Conservation (phyloP, 1,140 invertebrate genomes). For the Maniola jurtina region DNA sequence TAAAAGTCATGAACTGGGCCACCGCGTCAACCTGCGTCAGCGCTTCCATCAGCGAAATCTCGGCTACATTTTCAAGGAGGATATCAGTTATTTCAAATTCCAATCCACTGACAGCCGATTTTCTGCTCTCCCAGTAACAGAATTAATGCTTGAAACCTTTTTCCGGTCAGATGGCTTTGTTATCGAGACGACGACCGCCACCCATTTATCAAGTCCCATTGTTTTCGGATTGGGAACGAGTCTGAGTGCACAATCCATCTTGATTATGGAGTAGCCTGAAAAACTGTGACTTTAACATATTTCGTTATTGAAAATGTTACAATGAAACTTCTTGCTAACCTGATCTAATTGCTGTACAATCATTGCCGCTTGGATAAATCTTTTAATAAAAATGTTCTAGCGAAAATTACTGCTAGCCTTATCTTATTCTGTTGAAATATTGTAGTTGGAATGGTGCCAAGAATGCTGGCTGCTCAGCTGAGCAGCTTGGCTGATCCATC, state of each 20-base stretch:
- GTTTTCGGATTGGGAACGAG: conserved; percentile 16
- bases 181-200: conserved; percentile 15
- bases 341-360: too few species aligned
- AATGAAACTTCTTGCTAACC: too few species aligned
- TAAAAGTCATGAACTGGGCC: too few species aligned
- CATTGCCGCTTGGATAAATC: too few species aligned
- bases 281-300: not conserved
- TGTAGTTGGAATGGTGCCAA: too few species aligned
- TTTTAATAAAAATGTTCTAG: too few species aligned
- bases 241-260: conserved; percentile 16
- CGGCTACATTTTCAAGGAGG: not conserved
- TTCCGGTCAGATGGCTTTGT: conserved; percentile 21
- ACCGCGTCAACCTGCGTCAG: too few species aligned
- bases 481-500: too few species aligned
- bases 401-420: too few species aligned
- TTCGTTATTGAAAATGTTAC: not conserved
- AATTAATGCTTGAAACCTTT: conserved; percentile 20
- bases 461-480: too few species aligned
- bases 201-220: conserved; percentile 23
- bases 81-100: not conserved
- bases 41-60: too few species aligned
- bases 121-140: conserved; percentile 6
- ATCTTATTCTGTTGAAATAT: too few species aligned
- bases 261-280: not conserved
- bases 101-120: not conserved